Evolutionary conservation across 2,113 vertebrate species (phyloP), one percentile per base, ranked within the genome.

Genomic region (Castor canadensis): DNA sequence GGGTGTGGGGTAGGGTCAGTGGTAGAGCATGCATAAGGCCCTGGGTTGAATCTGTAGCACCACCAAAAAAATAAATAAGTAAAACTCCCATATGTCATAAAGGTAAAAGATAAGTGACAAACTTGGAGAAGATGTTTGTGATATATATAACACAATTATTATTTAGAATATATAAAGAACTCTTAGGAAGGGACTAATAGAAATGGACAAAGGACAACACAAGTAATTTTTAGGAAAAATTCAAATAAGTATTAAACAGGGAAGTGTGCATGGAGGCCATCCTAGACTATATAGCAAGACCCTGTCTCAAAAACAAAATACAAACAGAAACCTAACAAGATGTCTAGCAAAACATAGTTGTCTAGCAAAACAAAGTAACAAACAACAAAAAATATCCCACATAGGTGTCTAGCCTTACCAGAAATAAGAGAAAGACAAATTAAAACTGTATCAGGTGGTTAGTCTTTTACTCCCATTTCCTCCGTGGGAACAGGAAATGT

Each of bases 151-250:
- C 84, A 54, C 64, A 30, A 80, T 32, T 94, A 64, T n/a, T 86
- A 60, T 40, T 84, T 35, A 88, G 89, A 79, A 54, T n/a, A n/a
- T n/a, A n/a, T n/a, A n/a, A n/a, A n/a, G n/a, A n/a, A n/a, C n/a
- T n/a, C n/a, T n/a, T n/a, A n/a, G n/a, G n/a, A 91, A 91, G 2
- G 71, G 22, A 22, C 45, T 92, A 64, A 73, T 62, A 86, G 79
- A 94, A 94, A 64, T 56, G 43, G 69, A 49, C 19, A 95, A 60
- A 80, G 30, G 32, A 47, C 76, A 72, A 72, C 83, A 64, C 81
- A 87, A 83, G 5, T 79, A 77, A 58, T 88, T 91, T 95, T 84
- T 72, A 84, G 67, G 54, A 87, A 96, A 82, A 90, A 93, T 93
- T 49, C n/a, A 83, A 43, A 32, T 85, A 67, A 62, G 32, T n/a